Evolutionary conservation across 2,888 invertebrate genomes (phyloP), one percentile per base, ranked within the genome.

Genomic region (Bellardia pandia): DNA sequence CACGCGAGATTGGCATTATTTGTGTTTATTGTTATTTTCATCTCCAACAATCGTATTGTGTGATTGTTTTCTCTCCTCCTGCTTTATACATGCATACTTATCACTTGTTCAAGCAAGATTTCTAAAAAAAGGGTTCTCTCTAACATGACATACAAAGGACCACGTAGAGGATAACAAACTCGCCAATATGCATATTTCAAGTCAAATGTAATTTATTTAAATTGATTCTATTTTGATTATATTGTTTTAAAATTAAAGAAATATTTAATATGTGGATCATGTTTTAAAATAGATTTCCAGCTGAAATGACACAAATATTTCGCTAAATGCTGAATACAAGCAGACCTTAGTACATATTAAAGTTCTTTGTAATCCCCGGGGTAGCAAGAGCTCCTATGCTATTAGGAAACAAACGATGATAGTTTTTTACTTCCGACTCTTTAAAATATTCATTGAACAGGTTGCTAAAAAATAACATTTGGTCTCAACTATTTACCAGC

Each of bases 51-150:
- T 37, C 33, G 5, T 13, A 56, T 58, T 56, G n/a, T 60, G 45
- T 45, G 58, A 82, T 82, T 74, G n/a, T 56, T 45, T 56, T 58
- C 16, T n/a, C 8, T 40, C 3, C 8, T n/a, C 45, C 45, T 13
- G 45, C 23, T 74, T 69, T 53, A 14, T 48, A 40, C 68, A 62
- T 48, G 30, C 68, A 62, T 66, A 42, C 69, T 77, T 86, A 80
- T 82, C 74, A 86, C 82, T 78, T 86, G 82, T 75, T 83, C 71
- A 86, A 75, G 69, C 48, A 33, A 58, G 42, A 60, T 71, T 83
- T 56, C 11, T 23, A 30, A 71, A 45, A 74, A 75, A 80, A 66
- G 81, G 81, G 77, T 82, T 74, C 60, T 74, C 23, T 68, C 72
- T 2, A 37, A 81, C 53, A 72, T 86, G 77, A 42, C 85, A 86